Evolutionary conservation across 2,888 invertebrate species (phyloP), one percentile per base, ranked within the genome.

Genomic region (Ochropleura leucogaster): DNA sequence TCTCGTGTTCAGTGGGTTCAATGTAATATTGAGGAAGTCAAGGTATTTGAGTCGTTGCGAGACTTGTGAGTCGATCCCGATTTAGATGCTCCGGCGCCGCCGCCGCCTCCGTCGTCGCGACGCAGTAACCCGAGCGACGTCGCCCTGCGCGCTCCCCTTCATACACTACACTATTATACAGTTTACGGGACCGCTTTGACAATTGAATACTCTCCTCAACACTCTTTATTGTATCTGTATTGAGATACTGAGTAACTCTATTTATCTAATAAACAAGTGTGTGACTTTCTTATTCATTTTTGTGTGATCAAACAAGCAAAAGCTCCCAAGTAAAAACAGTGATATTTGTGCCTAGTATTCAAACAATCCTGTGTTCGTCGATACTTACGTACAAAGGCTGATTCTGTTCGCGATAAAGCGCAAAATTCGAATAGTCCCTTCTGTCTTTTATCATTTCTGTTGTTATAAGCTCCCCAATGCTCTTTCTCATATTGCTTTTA

Each of bases 21-120:
- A 96, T 96, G 96, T 96, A 96, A 96, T 96, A 96, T 96, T 96
- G 96, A 96, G 96, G 96, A 96, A 96, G 96, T 96, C 96, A 96
- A 96, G 96, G 96, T 96, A 96, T 96, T 96, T 96, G 95, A 96
- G 95, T 94, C 95, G 96, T 93, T 91, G 94, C 93, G 96, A 95
- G 96, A 95, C 93, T 95, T 93, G 95, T 93, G 94, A 95, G 95
- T 94, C 95, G 95, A 94, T 96, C 96, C 96, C 96, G 96, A 96
- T 95, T 96, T 96, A 96, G 96, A 95, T 95, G 95, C 93, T 93
- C 95, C 94, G 95, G 96, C 94, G 94, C 92, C 96, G 96, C 92
- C 94, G 92, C 93, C 94, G 91, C 91, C 94, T 92, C 92, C 92
- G 92, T 92, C 93, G 95, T 92, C 93, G 93, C 94, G 94, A 93